Evolutionary conservation across 2,797 vertebrate species (phyloP).

Genomic region (Tokudaia tokunoshimensis): DNA sequence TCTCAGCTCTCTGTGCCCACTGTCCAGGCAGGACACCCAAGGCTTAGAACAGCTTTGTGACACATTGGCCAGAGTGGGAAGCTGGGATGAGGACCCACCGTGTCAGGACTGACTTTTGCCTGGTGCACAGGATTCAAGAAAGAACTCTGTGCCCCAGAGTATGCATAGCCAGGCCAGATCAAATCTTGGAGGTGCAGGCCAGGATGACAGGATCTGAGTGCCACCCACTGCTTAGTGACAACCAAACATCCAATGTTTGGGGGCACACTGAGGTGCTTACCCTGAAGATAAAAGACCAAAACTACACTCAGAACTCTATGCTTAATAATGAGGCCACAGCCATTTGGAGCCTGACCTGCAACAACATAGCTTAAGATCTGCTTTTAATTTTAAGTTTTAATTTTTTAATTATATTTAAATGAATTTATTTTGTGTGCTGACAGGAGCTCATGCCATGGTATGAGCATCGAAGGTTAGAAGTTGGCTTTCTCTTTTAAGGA

Average conservation of each 20-base stretch:
- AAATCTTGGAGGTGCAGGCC: neutral
- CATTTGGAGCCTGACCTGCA: neutral
- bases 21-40: neutral
- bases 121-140: fast-evolving
- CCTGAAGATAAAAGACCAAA: neutral
- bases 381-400: neutral
- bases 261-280: neutral
- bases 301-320: too few relatives aligned
- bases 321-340: neutral
- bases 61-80: neutral
- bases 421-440: neutral
- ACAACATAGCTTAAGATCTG: neutral
- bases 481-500: neutral
- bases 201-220: neutral
- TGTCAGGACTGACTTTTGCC: neutral
- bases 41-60: neutral
- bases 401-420: neutral
- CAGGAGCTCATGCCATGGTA: neutral
- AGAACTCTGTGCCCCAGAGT: neutral
- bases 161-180: neutral
- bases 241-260: fast-evolving
- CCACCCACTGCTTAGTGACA: neutral
- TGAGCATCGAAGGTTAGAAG: neutral
- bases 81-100: fast-evolving
- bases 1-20: neutral